Evolutionary conservation across 2,113 vertebrate genomes (phyloP), one percentile per base, ranked within the genome.

Genomic region (Podarcis cretensis): DNA sequence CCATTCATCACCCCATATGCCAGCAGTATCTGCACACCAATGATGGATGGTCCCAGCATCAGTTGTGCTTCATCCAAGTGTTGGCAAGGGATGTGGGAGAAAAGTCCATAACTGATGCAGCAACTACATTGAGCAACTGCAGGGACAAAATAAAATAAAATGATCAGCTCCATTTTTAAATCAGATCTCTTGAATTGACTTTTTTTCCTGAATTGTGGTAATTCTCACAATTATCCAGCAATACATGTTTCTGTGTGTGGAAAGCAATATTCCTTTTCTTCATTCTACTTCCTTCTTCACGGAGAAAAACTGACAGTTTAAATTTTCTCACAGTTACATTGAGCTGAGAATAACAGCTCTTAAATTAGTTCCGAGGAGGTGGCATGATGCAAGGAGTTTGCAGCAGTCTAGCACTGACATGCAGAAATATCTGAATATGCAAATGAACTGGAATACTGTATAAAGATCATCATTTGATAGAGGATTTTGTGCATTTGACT

Each of bases 291-390:
- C 78, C 83, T 85, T 87, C 90, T 89, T 66, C 86, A 87, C 84
- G 86, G 83, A 95, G 84, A 91, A 94, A 91, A 94, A 91, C 91
- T 94, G 92, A 93, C 90, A 90, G 91, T 91, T 93, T 94, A 91
- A 94, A 79, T 94, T 95, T 94, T 93, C 87, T 95, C 92, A 83
- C 88, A 86, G 90, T 95, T 91, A 84, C 86, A 89, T 78, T 89
- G 94, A 95, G 88, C 91, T 81, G 93, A 94, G 91, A 93, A 87
- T 94, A 95, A 93, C 93, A 93, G 86, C 84, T 95, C 94, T 83
- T 91, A 92, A 95, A 94, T 91, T 93, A 90, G 89, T 87, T 94
- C 80, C 81, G 89, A 92, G 92, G 86, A 91, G 92, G 94, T 94
- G 89, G 93, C 93, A 95, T 93, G 93, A 93, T 92, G 92, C 48